Evolutionary conservation across 2,113 vertebrate species (phyloP).

Genomic region (Ptilorrhoa leucosticta): DNA sequence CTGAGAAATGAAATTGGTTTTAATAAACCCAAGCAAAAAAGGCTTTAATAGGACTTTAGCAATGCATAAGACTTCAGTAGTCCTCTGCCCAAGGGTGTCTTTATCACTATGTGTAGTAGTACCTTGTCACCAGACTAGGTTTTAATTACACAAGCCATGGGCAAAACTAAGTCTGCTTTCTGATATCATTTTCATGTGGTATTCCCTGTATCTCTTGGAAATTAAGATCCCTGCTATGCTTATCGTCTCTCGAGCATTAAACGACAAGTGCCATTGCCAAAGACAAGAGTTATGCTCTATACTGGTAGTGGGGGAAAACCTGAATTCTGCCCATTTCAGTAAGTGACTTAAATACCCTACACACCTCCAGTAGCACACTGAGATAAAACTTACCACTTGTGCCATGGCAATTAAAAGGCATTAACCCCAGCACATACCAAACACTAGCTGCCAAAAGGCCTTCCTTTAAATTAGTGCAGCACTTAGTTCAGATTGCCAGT

Average conservation of each 20-base stretch:
- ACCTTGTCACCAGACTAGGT: slow-evolving; percentile 18
- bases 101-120: background rate
- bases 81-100: background rate
- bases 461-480: slow-evolving; percentile 54
- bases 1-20: background rate
- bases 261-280: background rate
- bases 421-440: background rate
- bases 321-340: background rate
- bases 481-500: slow-evolving; percentile 22
- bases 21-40: slow-evolving; percentile 29
- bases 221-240: background rate
- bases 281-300: background rate
- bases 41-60: slow-evolving; percentile 9
- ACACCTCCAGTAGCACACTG: background rate
- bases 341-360: background rate
- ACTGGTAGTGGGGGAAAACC: background rate
- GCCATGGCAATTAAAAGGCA: background rate
- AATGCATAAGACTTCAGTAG: background rate
- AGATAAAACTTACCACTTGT: background rate
- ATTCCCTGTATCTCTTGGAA: slow-evolving; percentile 2
- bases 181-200: slow-evolving; percentile 20
- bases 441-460: background rate
- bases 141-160: slow-evolving; percentile 47
- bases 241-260: background rate
- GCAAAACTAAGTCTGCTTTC: slow-evolving; percentile 38